These are phyloP conservation scores for Brachypodius melanocephalos DNA, from an alignment of 2,113 vertebrate genomes.

Conservation along the genomic window DNA sequence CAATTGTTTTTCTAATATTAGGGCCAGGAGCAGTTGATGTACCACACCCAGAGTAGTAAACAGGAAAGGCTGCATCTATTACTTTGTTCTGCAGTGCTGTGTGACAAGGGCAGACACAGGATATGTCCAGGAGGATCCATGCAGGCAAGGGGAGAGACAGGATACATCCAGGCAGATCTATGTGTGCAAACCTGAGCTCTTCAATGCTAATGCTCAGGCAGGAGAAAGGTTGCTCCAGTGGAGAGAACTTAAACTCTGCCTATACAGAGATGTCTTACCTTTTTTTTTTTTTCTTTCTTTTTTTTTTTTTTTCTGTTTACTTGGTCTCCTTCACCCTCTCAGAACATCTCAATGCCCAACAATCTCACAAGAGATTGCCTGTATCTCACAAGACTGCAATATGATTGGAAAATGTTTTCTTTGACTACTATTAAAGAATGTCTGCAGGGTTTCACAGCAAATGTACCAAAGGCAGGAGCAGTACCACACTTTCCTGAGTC, in stretches of 20 bases:
- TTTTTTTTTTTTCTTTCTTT: background rate
- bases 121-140: background rate
- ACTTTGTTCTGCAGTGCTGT: background rate
- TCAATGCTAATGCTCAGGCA: background rate
- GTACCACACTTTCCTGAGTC: background rate
- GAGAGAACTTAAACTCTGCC: background rate
- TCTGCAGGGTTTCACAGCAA: background rate
- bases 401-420: background rate
- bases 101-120: background rate
- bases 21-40: background rate
- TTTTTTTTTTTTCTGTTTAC: background rate
- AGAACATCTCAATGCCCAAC: background rate
- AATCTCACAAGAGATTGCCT: background rate
- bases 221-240: background rate
- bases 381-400: background rate
- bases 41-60: slow-evolving; percentile 17
- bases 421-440: background rate
- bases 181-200: background rate
- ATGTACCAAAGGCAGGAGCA: background rate
- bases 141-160: background rate
- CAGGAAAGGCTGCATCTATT: slow-evolving; percentile 2
- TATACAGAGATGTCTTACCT: background rate
- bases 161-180: background rate
- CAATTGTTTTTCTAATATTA: background rate
- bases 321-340: background rate